Percentiles rank a stretch among this genome's conserved stretches.
Conservation (phyloP, 2,113 vertebrate species). For the Prionailurus bengalensis region DNA sequence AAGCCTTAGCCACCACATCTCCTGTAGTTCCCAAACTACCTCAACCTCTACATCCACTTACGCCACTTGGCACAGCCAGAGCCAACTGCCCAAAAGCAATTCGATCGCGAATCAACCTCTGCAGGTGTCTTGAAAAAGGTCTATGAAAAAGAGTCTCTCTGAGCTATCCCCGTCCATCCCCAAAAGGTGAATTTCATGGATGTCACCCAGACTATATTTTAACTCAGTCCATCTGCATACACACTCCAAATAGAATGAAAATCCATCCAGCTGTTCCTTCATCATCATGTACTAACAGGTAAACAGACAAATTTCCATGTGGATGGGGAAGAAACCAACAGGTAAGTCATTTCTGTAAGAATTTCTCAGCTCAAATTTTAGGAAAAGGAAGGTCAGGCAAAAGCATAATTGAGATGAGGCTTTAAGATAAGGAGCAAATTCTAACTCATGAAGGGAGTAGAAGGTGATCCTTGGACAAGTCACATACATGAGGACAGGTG, state of each 20-base stretch:
- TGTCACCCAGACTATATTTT: background rate
- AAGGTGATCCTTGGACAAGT: background rate
- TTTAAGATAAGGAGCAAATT: slow-evolving; percentile 31
- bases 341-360: background rate
- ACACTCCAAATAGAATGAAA: background rate
- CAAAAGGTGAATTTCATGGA: background rate
- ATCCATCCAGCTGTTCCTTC: background rate
- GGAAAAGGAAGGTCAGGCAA: background rate
- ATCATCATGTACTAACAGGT: background rate
- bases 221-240: background rate
- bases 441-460: background rate
- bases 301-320: background rate
- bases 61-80: background rate
- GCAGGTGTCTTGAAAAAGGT: background rate
- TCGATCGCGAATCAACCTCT: background rate
- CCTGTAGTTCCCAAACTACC: slow-evolving; percentile 8
- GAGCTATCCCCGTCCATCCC: background rate
- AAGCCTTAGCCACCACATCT: background rate
- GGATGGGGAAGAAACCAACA: slow-evolving; percentile 2
- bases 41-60: background rate
- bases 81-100: background rate
- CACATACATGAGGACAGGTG: background rate
- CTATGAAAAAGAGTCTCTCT: background rate
- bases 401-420: background rate
- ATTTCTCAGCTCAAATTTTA: slow-evolving; percentile 57